Percentiles rank a stretch among this genome's conserved stretches.
Evolutionary conservation across 2,888 invertebrate species (phyloP).

Genomic region (Cheilosia scutellata): DNA sequence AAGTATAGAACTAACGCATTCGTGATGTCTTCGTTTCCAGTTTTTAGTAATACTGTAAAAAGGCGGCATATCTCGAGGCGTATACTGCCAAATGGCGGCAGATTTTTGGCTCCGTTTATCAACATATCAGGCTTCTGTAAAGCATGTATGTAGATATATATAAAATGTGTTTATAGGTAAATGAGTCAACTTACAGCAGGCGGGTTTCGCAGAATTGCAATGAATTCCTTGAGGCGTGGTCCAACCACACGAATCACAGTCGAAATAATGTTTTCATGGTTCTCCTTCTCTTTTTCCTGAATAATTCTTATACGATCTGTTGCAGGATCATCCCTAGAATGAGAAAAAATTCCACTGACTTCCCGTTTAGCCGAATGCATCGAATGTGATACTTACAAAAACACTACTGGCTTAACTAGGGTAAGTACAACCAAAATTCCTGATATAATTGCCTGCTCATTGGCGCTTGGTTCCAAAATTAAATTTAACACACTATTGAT

Average conservation of each 20-base stretch:
- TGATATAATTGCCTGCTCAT: slow-evolving; percentile 90
- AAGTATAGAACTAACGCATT: slow-evolving; percentile 85
- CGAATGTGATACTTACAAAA: slow-evolving; percentile 79
- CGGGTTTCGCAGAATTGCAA: slow-evolving; percentile 88
- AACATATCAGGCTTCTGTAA: slow-evolving; percentile 87
- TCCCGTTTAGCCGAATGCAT: background rate
- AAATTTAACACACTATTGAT: slow-evolving; percentile 89
- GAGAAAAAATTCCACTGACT: background rate
- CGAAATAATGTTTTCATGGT: slow-evolving; percentile 86
- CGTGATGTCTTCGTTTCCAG: slow-evolving; percentile 89
- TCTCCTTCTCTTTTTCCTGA: slow-evolving; percentile 85
- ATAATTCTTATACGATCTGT: slow-evolving; percentile 81
- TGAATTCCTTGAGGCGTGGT: slow-evolving; percentile 89
- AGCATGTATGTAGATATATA: background rate
- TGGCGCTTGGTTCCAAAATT: slow-evolving; percentile 88
- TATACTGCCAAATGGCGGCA: slow-evolving; percentile 91
- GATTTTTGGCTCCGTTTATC: slow-evolving; percentile 89
- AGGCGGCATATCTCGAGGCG: slow-evolving; percentile 92
- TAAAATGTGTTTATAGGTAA: background rate
- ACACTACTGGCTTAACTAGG: slow-evolving; percentile 85
- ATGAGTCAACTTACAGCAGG: slow-evolving; percentile 86
- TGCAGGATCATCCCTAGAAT: slow-evolving; percentile 82
- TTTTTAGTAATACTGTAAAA: slow-evolving; percentile 90
- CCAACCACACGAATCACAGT: slow-evolving; percentile 88
- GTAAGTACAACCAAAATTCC: slow-evolving; percentile 92